Evolutionary conservation across 1,140 invertebrate species (phyloP), one percentile per base, ranked within the genome.

Genomic region (Nautilus pompilius): DNA sequence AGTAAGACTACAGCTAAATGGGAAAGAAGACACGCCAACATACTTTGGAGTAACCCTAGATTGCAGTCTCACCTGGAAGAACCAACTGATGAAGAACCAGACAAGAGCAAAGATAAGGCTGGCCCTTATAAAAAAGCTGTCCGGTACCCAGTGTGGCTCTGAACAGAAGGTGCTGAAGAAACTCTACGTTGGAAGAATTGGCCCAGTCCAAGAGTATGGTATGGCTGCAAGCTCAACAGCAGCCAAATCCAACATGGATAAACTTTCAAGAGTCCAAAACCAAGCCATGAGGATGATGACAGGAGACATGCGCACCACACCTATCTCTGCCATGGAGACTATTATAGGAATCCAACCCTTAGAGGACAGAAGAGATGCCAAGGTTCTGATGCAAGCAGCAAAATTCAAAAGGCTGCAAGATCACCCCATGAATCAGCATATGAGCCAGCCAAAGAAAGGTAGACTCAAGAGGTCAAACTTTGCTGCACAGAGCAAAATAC

Each of bases 141-240:
- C n/a, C n/a, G n/a, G n/a, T n/a, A n/a, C n/a, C n/a, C n/a, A n/a
- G n/a, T n/a, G n/a, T n/a, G n/a, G n/a, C n/a, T n/a, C n/a, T n/a
- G n/a, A n/a, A n/a, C n/a, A n/a, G n/a, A n/a, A n/a, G n/a, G n/a
- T n/a, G n/a, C n/a, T n/a, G n/a, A n/a, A n/a, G n/a, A n/a, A n/a
- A n/a, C n/a, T n/a, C 0, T 56, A 56, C 41, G 36, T 49, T 28
- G 57, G 60, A 29, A 49, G 36, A 22, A 56, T 62, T 15, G 58
- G 60, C 24, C 60, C 59, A 15, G 45, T 57, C n/a, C 63, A 65
- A 15, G 63, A 68, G 36, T 62, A 62, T 36, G 63, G 62, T 28
- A 62, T 63, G 41, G 49, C 36, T 20, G 49, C 60, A n/a, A 54
- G 60, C 49, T 33, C 49, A 8, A 17, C 60, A 10, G 60, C 60